These are phyloP conservation scores for Cephus pulcher DNA, from an alignment of 2,888 invertebrate species.

Conservation along the genomic window DNA sequence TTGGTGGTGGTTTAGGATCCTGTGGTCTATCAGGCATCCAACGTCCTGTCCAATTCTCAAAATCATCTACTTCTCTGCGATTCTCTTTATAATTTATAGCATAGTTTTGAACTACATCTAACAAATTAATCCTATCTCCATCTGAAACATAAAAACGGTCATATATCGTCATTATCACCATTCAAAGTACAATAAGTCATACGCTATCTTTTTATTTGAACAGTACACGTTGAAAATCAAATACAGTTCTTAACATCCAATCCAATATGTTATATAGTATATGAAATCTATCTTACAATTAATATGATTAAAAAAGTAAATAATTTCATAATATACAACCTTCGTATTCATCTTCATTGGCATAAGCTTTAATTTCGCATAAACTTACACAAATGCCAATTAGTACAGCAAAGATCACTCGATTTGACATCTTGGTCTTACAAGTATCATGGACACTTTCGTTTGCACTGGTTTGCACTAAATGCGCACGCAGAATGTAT, in stretches of 20 bases:
- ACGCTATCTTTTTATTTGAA: neutral
- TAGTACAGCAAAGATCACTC: neutral
- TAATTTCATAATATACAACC: neutral
- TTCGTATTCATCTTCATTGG: neutral
- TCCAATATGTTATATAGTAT: neutral
- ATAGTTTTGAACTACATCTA: neutral
- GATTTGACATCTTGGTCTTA: neutral
- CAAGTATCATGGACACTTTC: neutral
- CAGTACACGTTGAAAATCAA: neutral
- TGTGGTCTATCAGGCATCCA: conserved; percentile 62
- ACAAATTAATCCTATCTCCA: neutral
- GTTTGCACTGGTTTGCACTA: neutral
- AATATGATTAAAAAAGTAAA: neutral
- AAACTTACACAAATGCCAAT: neutral
- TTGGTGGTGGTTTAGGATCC: conserved; percentile 47
- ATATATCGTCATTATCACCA: too few relatives aligned
- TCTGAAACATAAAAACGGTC: neutral
- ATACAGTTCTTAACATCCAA: neutral
- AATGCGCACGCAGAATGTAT: neutral
- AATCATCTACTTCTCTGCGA: conserved; percentile 7
- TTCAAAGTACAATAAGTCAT: too few relatives aligned
- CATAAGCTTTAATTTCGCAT: neutral
- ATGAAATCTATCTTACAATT: neutral
- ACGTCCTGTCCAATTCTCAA: conserved; percentile 61
- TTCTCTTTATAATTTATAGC: neutral